These are phyloP conservation scores for Dorcus hopei DNA, from an alignment of 2,888 invertebrate genomes.

Conservation along the genomic window DNA sequence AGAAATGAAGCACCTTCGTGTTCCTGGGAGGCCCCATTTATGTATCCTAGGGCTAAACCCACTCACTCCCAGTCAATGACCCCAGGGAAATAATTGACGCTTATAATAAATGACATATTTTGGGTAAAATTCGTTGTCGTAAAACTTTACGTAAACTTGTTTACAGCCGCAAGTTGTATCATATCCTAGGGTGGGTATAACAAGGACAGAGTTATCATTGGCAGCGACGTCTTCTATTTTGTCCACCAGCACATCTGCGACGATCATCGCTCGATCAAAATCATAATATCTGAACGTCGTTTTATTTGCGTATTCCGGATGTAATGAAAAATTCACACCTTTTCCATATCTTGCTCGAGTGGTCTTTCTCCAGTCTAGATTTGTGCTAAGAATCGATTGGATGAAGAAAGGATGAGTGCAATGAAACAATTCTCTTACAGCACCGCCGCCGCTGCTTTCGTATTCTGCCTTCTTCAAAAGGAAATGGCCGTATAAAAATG, in stretches of 20 bases:
- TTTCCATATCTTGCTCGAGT: conserved; percentile 33
- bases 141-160: conserved; percentile 42
- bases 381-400: conserved; percentile 32
- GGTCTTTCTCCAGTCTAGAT: conserved; percentile 36
- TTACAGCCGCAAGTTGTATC: conserved; percentile 37
- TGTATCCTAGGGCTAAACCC: too few relatives aligned
- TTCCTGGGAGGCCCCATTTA: too few relatives aligned
- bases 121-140: conserved; percentile 44
- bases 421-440: conserved; percentile 30
- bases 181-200: conserved; percentile 29
- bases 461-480: conserved; percentile 33
- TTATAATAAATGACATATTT: conserved; percentile 36
- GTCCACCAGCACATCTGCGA: conserved; percentile 36
- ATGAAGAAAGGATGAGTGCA: conserved; percentile 32
- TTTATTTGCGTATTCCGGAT: conserved; percentile 32
- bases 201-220: conserved; percentile 7
- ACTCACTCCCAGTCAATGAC: too few relatives aligned
- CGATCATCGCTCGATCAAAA: conserved; percentile 34
- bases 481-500: conserved; percentile 33
- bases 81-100: too few relatives aligned
- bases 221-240: too few relatives aligned
- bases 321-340: conserved; percentile 39
- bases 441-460: conserved; percentile 17
- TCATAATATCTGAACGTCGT: conserved; percentile 30
- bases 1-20: too few relatives aligned